Conservation (phyloP, 2,797 vertebrate species). For the Pangasius sanitwongsei region DNA sequence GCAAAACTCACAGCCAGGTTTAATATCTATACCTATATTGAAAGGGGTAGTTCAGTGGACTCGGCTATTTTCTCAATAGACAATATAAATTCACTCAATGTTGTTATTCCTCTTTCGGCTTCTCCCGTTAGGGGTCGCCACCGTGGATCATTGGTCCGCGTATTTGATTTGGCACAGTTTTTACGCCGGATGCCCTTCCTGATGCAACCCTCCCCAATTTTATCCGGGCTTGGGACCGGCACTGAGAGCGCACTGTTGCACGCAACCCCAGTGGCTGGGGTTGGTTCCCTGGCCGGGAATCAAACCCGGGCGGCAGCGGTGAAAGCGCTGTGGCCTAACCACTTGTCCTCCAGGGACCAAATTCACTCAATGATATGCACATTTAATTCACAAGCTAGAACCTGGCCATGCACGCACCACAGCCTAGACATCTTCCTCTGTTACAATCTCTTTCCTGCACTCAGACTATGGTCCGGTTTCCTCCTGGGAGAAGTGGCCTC, state of each 20-base stretch:
- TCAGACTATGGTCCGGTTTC: conserved; percentile 40
- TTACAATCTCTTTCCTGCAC: conserved; percentile 48
- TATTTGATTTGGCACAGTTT: no score
- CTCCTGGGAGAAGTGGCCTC: conserved; percentile 52
- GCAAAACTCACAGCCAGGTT: neutral
- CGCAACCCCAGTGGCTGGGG: no score
- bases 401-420: conserved; percentile 19
- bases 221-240: no score
- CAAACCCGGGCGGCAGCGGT: no score
- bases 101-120: neutral
- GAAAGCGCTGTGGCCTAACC: no score
- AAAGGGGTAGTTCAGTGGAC: neutral
- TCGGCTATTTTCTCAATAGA: neutral
- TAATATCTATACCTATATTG: neutral
- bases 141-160: no score
- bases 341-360: neutral
- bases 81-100: conserved; percentile 5
- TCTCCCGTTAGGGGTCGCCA: no score
- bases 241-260: no score
- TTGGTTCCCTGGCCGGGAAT: no score
- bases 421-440: conserved; percentile 45
- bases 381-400: conserved; percentile 23
- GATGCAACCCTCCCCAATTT: no score
- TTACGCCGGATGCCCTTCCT: no score
- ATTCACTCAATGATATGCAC: conserved; percentile 22